Base-by-base conservation (phyloP, 2,888 invertebrate species). In the Parnassius orleans region DNA sequence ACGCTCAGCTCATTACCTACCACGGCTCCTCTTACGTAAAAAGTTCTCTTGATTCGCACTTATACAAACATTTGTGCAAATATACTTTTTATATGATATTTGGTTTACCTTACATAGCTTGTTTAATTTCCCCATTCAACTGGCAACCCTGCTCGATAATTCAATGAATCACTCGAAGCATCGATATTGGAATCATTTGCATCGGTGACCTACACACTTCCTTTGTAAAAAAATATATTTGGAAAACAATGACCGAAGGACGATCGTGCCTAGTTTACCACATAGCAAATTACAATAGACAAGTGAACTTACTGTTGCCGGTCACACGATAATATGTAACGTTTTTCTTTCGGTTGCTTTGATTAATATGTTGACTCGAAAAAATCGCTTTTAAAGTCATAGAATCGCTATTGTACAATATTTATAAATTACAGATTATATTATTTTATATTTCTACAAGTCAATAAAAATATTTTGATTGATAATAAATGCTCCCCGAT, bases 191-290 rank as follows among this genome's bases (percentile, higher is more conserved):
- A 19, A 47, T 15, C 47, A 10, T n/a, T n/a, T 12, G 10, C 48
- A 47, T 51, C 47, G 50, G 55, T 59, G 63, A 55, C 59, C 58
- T 63, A 63, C 55, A 58, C 54, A 55, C 53, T 63, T 63, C 63
- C 55, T 59, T 33, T 14, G 19, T 54, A 55, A 41, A 43, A 47
- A 54, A 59, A 51, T 55, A 51, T 33, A 58, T 58, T 54, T 62
- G 53, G 43, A 62, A 48, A 55, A 63, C 59, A 63, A 59, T 59
- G 54, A 14, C 3, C 55, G 55, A 63, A 63, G 63, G 63, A 63
- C 63, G 63, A 24, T 14, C 59, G 63, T 63, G 59, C 44, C 24
- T 52, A 7, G 63, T 15, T 46, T 63, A 51, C 24, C 44, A 53
- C 55, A 63, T 59, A 55, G 55, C 46, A n/a, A 46, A 55, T 57